Percentiles rank a stretch among this genome's conserved stretches.
Evolutionary conservation across 2,113 vertebrate species (phyloP).

Genomic region (Nymphicus hollandicus): DNA sequence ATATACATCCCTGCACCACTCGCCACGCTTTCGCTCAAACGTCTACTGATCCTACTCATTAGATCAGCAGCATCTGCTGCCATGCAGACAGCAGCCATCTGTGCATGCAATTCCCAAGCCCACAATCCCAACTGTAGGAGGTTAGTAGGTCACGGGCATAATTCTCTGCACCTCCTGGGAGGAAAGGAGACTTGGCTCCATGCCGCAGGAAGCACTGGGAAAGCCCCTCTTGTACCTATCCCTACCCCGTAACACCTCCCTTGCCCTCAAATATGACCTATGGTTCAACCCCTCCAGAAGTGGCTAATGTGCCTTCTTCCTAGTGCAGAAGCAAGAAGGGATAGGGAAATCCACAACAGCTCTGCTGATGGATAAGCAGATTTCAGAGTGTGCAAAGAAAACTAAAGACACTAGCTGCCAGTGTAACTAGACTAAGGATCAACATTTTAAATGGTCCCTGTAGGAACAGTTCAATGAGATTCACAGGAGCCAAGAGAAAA

Average conservation of each 20-base stretch:
- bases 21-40: neutral
- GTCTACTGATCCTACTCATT: neutral
- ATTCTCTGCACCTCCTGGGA: neutral
- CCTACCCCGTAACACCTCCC: neutral
- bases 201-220: rapidly evolving
- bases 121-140: neutral
- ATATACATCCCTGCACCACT: neutral
- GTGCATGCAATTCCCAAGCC: neutral
- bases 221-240: neutral
- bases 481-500: neutral
- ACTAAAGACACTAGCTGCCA: neutral
- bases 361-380: neutral
- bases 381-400: neutral
- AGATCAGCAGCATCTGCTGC: conserved; percentile 15
- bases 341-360: neutral
- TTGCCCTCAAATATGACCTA: neutral
- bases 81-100: conserved; percentile 1
- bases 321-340: neutral
- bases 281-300: neutral
- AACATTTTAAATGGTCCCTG: neutral
- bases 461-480: neutral
- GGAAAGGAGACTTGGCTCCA: neutral
- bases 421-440: neutral
- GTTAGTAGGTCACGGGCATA: conserved; percentile 45
- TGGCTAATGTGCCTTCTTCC: neutral